phyloP scores from a whole-genome alignment of 2,113 vertebrate species.

The Micronisus gabar region DNA sequence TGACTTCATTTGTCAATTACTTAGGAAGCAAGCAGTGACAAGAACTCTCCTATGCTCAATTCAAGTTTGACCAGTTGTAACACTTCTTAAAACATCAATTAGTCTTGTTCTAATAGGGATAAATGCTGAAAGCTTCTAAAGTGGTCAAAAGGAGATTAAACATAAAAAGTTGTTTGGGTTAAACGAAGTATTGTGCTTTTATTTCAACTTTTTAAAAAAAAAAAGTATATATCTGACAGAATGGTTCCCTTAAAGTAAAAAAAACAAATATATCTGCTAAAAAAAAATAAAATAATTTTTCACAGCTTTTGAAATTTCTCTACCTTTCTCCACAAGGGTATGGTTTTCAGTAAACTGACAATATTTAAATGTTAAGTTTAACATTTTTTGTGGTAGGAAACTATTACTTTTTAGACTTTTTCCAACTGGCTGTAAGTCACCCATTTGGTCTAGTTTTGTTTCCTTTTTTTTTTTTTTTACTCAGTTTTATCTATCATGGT shows the following conservation, averaged over 20 bases:
- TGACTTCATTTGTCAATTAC: neutral
- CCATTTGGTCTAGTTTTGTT: neutral
- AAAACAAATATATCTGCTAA: neutral
- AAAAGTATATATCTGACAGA: neutral
- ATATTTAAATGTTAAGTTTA: neutral
- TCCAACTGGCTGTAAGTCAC: neutral
- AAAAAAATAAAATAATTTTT: neutral
- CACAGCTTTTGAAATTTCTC: neutral
- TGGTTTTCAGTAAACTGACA: neutral
- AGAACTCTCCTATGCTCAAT: neutral
- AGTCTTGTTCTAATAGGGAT: neutral
- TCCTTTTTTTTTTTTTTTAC: neutral
- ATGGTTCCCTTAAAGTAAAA: neutral
- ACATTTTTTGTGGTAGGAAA: neutral
- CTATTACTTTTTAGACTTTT: neutral
- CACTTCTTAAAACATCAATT: neutral
- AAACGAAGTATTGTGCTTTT: neutral
- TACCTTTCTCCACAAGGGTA: neutral
- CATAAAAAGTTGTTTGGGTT: fast-evolving
- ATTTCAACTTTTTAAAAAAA: neutral
- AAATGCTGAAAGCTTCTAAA: neutral
- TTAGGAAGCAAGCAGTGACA: neutral
- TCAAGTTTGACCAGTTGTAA: neutral
- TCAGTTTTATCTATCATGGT: neutral
- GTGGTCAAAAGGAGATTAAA: neutral